Percentiles rank a stretch among this genome's conserved stretches.
phyloP scores from a whole-genome alignment of 2,888 invertebrate species.

The Limnephilus auricula region DNA sequence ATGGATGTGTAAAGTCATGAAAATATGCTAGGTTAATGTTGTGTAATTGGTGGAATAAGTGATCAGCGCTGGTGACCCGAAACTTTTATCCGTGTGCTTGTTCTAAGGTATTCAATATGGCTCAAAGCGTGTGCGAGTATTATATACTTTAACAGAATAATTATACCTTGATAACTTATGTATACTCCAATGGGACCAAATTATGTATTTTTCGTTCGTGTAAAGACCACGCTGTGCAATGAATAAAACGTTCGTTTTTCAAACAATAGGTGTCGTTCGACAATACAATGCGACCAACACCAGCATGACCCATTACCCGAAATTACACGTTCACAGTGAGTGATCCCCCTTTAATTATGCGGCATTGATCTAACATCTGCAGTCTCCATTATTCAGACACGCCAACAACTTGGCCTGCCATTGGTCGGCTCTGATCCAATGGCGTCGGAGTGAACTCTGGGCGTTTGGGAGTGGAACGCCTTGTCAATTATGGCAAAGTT shows the following conservation, averaged over 20 bases:
- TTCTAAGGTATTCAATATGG: too few species aligned
- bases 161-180: not conserved
- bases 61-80: too few species aligned
- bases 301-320: slow-evolving; percentile 27
- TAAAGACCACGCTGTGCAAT: not conserved
- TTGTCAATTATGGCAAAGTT: slow-evolving; percentile 36
- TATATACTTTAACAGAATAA: not conserved
- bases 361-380: slow-evolving; percentile 50
- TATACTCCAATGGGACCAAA: not conserved
- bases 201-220: not conserved
- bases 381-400: slow-evolving; percentile 28
- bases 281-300: slow-evolving; percentile 22
- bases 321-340: slow-evolving; percentile 16
- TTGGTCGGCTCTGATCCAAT: slow-evolving; percentile 43
- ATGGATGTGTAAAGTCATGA: too few species aligned
- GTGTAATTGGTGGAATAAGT: too few species aligned
- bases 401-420: slow-evolving; percentile 20
- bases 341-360: slow-evolving; percentile 41
- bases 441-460: slow-evolving; percentile 11
- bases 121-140: too few species aligned
- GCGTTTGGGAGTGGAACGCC: slow-evolving; percentile 46
- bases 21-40: too few species aligned
- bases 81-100: too few species aligned
- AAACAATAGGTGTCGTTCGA: slow-evolving; percentile 27
- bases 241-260: slow-evolving; percentile 9